Percentiles rank a stretch among this genome's conserved stretches.
phyloP scores from a whole-genome alignment of 2,113 vertebrate species.

The Desmodus rotundus region DNA sequence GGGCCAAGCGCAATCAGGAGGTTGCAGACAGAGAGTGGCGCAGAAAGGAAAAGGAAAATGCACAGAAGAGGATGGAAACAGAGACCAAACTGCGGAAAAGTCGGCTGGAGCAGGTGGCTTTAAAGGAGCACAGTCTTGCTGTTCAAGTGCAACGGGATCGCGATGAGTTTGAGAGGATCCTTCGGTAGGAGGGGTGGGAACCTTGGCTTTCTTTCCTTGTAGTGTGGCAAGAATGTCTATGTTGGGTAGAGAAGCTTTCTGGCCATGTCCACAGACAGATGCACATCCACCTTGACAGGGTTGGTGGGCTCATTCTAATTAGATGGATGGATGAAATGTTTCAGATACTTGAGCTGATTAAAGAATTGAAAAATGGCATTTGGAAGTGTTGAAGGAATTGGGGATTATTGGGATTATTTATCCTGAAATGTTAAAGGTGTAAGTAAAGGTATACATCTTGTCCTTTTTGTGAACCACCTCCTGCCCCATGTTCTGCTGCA shows the following conservation, averaged over 20 bases:
- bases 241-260: neutral
- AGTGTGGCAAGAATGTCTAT: neutral
- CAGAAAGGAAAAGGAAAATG: slow-evolving; percentile 82
- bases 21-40: slow-evolving; percentile 88
- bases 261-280: neutral
- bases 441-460: neutral
- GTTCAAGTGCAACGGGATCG: slow-evolving; percentile 86
- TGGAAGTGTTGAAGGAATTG: neutral
- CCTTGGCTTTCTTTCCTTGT: neutral
- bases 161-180: slow-evolving; percentile 86
- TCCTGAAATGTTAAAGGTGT: neutral
- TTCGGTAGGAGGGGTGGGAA: slow-evolving; percentile 80
- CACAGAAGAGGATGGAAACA: slow-evolving; percentile 67
- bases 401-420: neutral
- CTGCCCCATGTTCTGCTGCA: neutral
- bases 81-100: slow-evolving; percentile 77
- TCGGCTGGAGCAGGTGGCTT: slow-evolving; percentile 84
- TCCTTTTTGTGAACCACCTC: neutral
- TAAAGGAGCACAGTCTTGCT: slow-evolving; percentile 84
- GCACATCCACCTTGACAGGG: neutral
- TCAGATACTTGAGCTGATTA: neutral
- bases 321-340: neutral
- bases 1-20: slow-evolving; percentile 89
- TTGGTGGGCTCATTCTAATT: neutral
- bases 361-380: slow-evolving; percentile 9